phyloP scores from a whole-genome alignment of 2,113 vertebrate species.

The Heterotilapia buettikoferi region DNA sequence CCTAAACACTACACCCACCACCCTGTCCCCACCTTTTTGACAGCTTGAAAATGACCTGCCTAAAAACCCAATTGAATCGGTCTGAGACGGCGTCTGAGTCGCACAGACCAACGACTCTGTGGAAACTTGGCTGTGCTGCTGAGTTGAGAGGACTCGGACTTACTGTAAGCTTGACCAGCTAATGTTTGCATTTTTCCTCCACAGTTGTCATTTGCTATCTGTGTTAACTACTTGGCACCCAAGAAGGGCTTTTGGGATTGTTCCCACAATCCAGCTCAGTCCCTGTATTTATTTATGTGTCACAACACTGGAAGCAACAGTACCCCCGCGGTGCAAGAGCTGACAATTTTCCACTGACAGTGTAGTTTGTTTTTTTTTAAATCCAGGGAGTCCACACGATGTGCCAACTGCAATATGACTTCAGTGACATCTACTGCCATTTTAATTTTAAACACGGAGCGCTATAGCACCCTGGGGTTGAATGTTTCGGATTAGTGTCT shows the following conservation, averaged over 20 bases:
- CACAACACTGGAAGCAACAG: slow-evolving; percentile 9
- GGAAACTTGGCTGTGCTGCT: background rate
- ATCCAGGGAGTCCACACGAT: background rate
- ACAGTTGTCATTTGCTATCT: background rate
- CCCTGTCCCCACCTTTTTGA: background rate
- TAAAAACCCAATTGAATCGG: slow-evolving; percentile 46
- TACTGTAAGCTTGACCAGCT: background rate
- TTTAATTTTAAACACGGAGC: background rate
- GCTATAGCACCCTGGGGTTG: slow-evolving; percentile 14
- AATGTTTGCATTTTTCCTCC: background rate
- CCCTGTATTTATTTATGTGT: slow-evolving; percentile 5
- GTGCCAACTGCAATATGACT: background rate
- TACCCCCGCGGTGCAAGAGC: background rate
- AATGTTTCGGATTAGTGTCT: slow-evolving; percentile 15
- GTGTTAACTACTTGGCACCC: background rate
- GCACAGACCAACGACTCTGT: slow-evolving; percentile 6
- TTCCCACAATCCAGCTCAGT: background rate
- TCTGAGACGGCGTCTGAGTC: background rate
- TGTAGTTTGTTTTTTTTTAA: background rate
- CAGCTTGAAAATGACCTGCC: slow-evolving; percentile 42
- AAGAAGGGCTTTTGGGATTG: background rate
- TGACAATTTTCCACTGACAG: background rate
- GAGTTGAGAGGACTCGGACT: background rate
- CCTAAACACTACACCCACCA: background rate
- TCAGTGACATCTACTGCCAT: background rate